Percentiles rank a stretch among this genome's conserved stretches.
These are phyloP conservation scores for Drosophila subquinaria DNA, from an alignment of 2,888 invertebrate genomes.

Conservation along the genomic window DNA sequence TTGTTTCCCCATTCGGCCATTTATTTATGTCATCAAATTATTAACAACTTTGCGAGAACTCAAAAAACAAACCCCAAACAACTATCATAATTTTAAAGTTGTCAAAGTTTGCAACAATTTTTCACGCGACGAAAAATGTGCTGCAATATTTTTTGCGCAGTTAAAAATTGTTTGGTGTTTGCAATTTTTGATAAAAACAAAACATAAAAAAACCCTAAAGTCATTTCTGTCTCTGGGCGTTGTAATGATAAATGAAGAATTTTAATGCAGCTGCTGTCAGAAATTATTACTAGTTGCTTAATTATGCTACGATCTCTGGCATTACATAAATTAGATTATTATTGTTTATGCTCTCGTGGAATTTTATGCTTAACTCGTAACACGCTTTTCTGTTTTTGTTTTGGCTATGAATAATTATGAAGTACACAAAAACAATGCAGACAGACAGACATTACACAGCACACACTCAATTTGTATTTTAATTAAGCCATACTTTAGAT, in stretches of 20 bases:
- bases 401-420: constrained; percentile 43
- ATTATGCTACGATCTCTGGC: constrained; percentile 63
- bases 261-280: constrained; percentile 42
- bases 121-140: constrained; percentile 69
- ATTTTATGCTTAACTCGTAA: constrained; percentile 35
- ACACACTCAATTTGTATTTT: constrained; percentile 49
- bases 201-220: neutral
- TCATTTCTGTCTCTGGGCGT: constrained; percentile 11
- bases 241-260: constrained; percentile 42
- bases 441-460: constrained; percentile 1
- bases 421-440: constrained; percentile 7
- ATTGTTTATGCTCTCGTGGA: constrained; percentile 40
- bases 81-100: constrained; percentile 69
- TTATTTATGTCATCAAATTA: constrained; percentile 74
- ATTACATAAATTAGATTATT: constrained; percentile 70
- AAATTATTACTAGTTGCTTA: constrained; percentile 45
- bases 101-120: constrained; percentile 78
- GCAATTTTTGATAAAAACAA: neutral
- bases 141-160: constrained; percentile 56
- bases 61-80: constrained; percentile 35
- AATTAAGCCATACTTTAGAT: constrained; percentile 62
- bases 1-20: constrained; percentile 47
- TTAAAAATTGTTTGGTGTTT: constrained; percentile 34
- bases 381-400: constrained; percentile 16
- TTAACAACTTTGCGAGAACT: constrained; percentile 45